phyloP scores from a whole-genome alignment of 2,888 invertebrate species.

The Pardosa pseudoannulata region DNA sequence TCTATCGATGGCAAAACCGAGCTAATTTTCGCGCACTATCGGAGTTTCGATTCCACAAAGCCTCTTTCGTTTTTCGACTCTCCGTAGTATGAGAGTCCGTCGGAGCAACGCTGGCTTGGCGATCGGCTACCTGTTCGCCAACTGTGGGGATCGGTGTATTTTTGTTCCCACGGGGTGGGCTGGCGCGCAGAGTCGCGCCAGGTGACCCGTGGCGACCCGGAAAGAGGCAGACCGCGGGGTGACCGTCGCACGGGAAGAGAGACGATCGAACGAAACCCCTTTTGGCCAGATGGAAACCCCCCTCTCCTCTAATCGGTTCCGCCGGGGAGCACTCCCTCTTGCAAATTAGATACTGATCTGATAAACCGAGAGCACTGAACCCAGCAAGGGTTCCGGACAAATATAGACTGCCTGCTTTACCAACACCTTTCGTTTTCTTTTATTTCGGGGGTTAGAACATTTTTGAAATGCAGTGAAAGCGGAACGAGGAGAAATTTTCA shows the following conservation, averaged over 20 bases:
- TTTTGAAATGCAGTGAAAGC: no score
- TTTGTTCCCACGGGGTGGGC: not conserved
- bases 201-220: constrained; percentile 69
- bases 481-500: no score
- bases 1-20: no score
- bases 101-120: not conserved
- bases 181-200: constrained; percentile 42
- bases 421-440: no score
- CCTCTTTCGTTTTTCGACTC: no score
- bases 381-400: no score
- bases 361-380: not conserved
- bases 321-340: not conserved
- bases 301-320: not conserved
- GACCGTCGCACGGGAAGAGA: constrained; percentile 63
- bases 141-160: not conserved
- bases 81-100: no score
- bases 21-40: no score
- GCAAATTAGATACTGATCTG: not conserved
- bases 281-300: not conserved
- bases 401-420: no score
- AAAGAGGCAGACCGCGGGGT: constrained; percentile 40
- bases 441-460: no score
- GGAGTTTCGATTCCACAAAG: no score
- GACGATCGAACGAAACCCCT: not conserved
- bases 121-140: not conserved